Evolutionary conservation across 37 sponge, comb jelly and placozoan species (phyloP).

Genomic region (Mnemiopsis leidyi): DNA sequence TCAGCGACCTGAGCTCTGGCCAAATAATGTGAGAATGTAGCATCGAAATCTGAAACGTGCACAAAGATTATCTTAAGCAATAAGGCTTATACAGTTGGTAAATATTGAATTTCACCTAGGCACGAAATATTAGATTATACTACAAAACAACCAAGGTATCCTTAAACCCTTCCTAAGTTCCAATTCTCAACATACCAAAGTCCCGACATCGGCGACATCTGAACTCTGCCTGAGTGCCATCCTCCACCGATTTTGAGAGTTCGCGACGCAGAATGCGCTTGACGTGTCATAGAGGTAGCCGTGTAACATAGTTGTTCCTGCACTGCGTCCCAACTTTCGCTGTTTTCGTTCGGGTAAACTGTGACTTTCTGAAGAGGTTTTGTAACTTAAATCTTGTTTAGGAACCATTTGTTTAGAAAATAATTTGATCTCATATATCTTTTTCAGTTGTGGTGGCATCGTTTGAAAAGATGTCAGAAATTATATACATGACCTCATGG

Average conservation of each 20-base stretch:
- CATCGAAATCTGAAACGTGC: conserved; percentile 54
- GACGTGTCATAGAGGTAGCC: conserved; percentile 19
- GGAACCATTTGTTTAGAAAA: too few relatives aligned
- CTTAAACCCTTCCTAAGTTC: background rate
- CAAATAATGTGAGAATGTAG: conserved; percentile 34
- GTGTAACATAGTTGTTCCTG: background rate
- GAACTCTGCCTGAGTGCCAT: background rate
- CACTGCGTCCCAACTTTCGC: conserved; percentile 16
- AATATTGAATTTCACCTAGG: too few relatives aligned
- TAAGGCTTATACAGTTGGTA: too few relatives aligned
- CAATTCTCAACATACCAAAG: background rate
- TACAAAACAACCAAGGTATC: too few relatives aligned
- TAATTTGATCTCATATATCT: too few relatives aligned
- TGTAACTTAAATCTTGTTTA: too few relatives aligned
- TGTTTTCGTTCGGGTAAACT: conserved; percentile 38
- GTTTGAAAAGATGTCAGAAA: too few relatives aligned
- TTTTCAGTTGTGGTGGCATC: too few relatives aligned
- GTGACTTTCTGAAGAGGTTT: conserved; percentile 14
- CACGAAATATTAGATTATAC: too few relatives aligned
- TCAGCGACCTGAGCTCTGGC: conserved; percentile 17
- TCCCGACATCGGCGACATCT: conserved; percentile 23
- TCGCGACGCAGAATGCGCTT: conserved; percentile 6
- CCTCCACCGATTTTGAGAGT: conserved; percentile 30
- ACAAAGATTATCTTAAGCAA: too few relatives aligned
- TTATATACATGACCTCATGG: too few relatives aligned